Evolutionary conservation across 2,888 invertebrate genomes (phyloP).

Genomic region (Lepas anatifera): DNA sequence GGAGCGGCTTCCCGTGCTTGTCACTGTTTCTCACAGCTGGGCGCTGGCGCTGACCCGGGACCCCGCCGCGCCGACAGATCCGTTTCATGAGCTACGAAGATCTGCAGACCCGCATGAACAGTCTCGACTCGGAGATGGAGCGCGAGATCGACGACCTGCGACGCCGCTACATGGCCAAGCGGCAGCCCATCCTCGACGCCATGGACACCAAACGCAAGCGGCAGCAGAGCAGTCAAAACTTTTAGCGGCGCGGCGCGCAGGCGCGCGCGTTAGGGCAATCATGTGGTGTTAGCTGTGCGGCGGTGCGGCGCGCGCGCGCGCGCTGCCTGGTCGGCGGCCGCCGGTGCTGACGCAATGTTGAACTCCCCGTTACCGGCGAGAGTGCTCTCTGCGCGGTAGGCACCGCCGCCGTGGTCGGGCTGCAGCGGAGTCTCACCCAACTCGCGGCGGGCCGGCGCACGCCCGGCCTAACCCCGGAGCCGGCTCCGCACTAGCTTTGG

Average conservation of each 20-base stretch:
- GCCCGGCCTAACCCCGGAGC: background rate
- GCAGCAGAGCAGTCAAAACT: constrained; percentile 62
- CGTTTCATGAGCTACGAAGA: constrained; percentile 63
- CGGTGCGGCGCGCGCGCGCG: background rate
- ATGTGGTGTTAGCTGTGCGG: no score
- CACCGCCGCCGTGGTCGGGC: no score
- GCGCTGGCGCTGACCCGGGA: no score
- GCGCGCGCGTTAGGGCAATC: background rate
- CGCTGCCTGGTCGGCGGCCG: background rate
- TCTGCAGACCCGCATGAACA: constrained; percentile 77
- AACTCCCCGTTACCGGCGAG: no score
- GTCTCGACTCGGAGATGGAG: constrained; percentile 96
- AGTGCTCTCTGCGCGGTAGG: no score
- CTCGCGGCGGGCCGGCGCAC: no score
- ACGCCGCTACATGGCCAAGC: constrained; percentile 86
- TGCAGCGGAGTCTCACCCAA: no score
- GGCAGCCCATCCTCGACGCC: constrained; percentile 96
- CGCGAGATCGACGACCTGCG: constrained; percentile 91
- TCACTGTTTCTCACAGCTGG: no score
- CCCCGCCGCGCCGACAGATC: background rate
- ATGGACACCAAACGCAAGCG: constrained; percentile 95
- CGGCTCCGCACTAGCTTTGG: background rate
- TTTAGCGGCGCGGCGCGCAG: constrained; percentile 39
- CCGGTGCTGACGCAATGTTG: no score
- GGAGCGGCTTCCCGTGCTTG: no score